phyloP scores from a whole-genome alignment of 2,888 invertebrate species.

The Dione juno region DNA sequence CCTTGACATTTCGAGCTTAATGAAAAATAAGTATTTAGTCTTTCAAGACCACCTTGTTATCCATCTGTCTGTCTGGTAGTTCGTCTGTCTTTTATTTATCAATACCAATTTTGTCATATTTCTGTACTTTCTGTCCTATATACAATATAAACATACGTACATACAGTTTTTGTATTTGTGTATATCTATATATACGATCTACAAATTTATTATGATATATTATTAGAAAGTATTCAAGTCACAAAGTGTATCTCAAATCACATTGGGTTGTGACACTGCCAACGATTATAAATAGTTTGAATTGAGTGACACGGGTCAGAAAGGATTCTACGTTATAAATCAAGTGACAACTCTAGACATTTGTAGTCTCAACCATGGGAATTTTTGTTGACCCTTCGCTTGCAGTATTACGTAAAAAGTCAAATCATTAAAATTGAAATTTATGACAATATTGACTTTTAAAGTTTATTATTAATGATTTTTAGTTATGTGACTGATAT shows the following conservation, averaged over 20 bases:
- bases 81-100: no score
- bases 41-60: no score
- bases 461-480: no score
- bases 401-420: background rate
- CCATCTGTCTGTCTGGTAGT: no score
- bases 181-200: no score
- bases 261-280: slow-evolving; percentile 56
- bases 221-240: slow-evolving; percentile 55
- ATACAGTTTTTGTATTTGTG: no score
- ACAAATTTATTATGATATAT: background rate
- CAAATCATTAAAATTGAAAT: background rate
- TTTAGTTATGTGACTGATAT: no score
- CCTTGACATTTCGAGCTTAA: no score
- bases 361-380: slow-evolving; percentile 8
- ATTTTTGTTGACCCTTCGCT: slow-evolving; percentile 18
- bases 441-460: background rate
- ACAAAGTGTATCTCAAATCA: slow-evolving; percentile 60
- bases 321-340: slow-evolving; percentile 65
- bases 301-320: slow-evolving; percentile 68
- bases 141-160: no score
- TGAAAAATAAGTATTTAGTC: no score
- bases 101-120: no score
- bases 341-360: slow-evolving; percentile 52
- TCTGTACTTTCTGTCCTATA: no score
- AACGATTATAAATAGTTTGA: slow-evolving; percentile 69